Base-by-base conservation (phyloP, 2,888 invertebrate genomes). In the Geotrupes spiniger region DNA sequence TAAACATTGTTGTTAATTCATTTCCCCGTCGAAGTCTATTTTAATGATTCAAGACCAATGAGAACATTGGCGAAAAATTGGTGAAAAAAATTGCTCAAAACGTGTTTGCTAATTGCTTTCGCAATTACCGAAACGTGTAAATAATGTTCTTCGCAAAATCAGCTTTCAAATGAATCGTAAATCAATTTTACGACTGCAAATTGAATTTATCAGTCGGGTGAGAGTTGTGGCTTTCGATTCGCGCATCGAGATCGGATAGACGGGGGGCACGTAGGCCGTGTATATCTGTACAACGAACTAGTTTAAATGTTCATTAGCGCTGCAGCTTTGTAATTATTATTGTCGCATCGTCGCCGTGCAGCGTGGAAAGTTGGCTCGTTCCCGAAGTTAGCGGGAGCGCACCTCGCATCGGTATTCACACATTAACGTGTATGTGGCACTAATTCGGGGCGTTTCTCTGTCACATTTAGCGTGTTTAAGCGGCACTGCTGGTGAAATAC, bases 351-450 rank as follows among this genome's bases (percentile, higher is more conserved):
- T 31, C 31, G 45, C 29, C 42, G 38, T 51, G 51, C 51, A 51
- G 36, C 38, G 36, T 43, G 44, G 39, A 48, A 48, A 48, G 45
- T 49, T 36, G 31, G 21, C 42, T 21, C 38, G 38, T 46, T 31
- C 25, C n/a, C 28, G 27, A 52, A 45, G 33, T 38, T 53, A 48
- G 51, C 29, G 33, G 15, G 42, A 42, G 57, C 58, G 53, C 33
- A 33, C 12, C 33, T 33, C 59, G 63, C 64, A 65, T 64, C 61
- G 63, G 61, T 63, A 64, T 68, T 66, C 52, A 42, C 45, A 46
- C 48, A 52, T 52, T 49, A 51, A 47, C 48, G 52, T 14, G 33
- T 42, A 51, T 51, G 42, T 41, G 41, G 48, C 45, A 45, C 46
- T 52, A 52, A 52, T 52, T 52, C 45, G 52, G 45, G 33, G 52